A percentile compares a stretch with the other conserved stretches of the same genome.
Conservation (phyloP, 2,797 vertebrate species). For the Melanotaenia parkinsoni region DNA sequence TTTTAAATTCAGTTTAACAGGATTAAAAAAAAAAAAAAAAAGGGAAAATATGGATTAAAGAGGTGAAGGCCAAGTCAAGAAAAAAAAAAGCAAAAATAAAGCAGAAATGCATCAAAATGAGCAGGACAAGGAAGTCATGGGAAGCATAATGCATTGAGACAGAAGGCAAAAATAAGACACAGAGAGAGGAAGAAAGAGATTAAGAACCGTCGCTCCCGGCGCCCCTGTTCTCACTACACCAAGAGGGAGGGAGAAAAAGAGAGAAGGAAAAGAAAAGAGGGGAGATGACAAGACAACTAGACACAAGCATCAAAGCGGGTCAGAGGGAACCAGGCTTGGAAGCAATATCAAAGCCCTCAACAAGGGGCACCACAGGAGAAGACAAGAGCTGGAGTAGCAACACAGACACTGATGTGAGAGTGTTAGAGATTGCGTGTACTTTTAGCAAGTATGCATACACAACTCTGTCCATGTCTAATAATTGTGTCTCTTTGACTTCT, state of each 20-base stretch:
- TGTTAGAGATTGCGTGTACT: constrained; percentile 11
- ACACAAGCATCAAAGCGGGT: constrained; percentile 76
- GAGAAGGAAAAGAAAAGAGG: constrained; percentile 26
- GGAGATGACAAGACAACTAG: constrained; percentile 71
- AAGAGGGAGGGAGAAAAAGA: constrained; percentile 31
- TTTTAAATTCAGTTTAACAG: too few relatives aligned
- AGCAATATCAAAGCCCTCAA: constrained; percentile 73
- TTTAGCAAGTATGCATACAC: constrained; percentile 27
- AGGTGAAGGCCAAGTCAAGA: neutral
- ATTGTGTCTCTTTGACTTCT: constrained; percentile 29
- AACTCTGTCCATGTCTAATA: constrained; percentile 33
- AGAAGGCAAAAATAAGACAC: constrained; percentile 45
- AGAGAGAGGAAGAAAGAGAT: constrained; percentile 56
- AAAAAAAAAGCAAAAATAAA: constrained; percentile 25
- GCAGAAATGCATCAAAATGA: constrained; percentile 38
- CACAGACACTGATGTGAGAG: constrained; percentile 47
- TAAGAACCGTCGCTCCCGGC: constrained; percentile 53
- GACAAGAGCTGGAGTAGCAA: constrained; percentile 61
- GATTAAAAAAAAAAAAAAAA: neutral
- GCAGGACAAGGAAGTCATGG: constrained; percentile 14
- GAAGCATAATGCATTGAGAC: constrained; percentile 38
- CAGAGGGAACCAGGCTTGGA: constrained; percentile 76
- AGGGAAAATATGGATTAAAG: neutral
- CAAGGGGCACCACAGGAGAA: constrained; percentile 70
- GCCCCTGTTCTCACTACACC: constrained; percentile 42